These are phyloP conservation scores for Pogonomyrmex californicus DNA, from an alignment of 1,140 invertebrate genomes.

Conservation along the genomic window DNA sequence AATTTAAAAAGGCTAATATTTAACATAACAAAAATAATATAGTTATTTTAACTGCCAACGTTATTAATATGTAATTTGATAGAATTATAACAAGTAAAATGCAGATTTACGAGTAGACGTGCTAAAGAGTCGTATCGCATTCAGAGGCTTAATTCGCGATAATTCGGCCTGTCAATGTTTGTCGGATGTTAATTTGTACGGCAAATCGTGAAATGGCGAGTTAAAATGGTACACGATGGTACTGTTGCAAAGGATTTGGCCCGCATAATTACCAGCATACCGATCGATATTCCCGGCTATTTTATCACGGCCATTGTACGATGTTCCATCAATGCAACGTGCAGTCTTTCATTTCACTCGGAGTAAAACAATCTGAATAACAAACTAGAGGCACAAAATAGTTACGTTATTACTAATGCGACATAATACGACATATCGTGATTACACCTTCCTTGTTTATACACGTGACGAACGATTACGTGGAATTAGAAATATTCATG, in stretches of 20 bases:
- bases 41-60: background rate
- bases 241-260: slow-evolving; percentile 50
- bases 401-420: slow-evolving; percentile 50
- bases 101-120: background rate
- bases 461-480: slow-evolving; percentile 30
- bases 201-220: background rate
- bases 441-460: slow-evolving; percentile 32
- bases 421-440: slow-evolving; percentile 4
- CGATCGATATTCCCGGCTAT: slow-evolving; percentile 64
- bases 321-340: background rate
- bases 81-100: background rate
- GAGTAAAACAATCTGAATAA: slow-evolving; percentile 43
- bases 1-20: too few relatives aligned
- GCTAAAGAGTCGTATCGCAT: background rate
- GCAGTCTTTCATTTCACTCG: slow-evolving; percentile 35
- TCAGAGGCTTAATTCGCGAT: background rate
- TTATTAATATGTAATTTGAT: background rate
- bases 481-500: slow-evolving; percentile 35
- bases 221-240: slow-evolving; percentile 71
- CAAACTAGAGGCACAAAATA: slow-evolving; percentile 61
- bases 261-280: slow-evolving; percentile 68
- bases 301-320: slow-evolving; percentile 70
- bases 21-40: background rate
- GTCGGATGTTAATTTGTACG: background rate
- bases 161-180: background rate